Conservation (phyloP, 53 echinoderm and acorn worm species). For the Astropecten irregularis region DNA sequence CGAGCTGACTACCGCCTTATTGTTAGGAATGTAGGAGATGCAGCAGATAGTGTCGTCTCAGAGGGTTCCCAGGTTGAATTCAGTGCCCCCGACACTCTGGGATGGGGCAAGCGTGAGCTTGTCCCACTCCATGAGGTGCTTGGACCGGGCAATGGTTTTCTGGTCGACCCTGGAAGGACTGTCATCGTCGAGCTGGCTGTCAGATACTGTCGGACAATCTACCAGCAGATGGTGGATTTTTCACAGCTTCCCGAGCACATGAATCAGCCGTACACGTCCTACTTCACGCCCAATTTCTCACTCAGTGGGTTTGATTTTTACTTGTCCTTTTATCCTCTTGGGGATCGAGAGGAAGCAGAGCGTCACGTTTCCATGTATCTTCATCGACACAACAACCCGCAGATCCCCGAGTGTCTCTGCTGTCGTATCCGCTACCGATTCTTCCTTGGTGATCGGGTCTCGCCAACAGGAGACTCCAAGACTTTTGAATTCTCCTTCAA, state of each 20-base stretch:
- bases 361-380: constrained; percentile 95
- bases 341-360: constrained; percentile 89
- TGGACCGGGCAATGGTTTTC: constrained; percentile 80
- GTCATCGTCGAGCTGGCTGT: constrained; percentile 94
- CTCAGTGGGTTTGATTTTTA: constrained; percentile 89
- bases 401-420: constrained; percentile 70
- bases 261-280: constrained; percentile 78
- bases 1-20: constrained; percentile 92
- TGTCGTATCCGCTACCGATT: constrained; percentile 94
- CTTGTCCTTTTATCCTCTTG: constrained; percentile 88
- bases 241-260: constrained; percentile 75
- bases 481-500: constrained; percentile 96
- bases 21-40: constrained; percentile 83
- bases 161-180: constrained; percentile 82
- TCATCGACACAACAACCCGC: constrained; percentile 81
- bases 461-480: constrained; percentile 76
- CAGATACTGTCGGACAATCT: constrained; percentile 83
- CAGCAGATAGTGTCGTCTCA: constrained; percentile 88
- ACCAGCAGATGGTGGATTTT: constrained; percentile 87
- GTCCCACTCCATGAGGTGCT: constrained; percentile 82
- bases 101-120: constrained; percentile 96
- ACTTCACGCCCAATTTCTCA: constrained; percentile 92
- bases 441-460: constrained; percentile 80
- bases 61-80: constrained; percentile 92
- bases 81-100: constrained; percentile 85